Evolutionary conservation across 2,113 vertebrate genomes (phyloP).

Genomic region (Gnathonemus longibarbis): DNA sequence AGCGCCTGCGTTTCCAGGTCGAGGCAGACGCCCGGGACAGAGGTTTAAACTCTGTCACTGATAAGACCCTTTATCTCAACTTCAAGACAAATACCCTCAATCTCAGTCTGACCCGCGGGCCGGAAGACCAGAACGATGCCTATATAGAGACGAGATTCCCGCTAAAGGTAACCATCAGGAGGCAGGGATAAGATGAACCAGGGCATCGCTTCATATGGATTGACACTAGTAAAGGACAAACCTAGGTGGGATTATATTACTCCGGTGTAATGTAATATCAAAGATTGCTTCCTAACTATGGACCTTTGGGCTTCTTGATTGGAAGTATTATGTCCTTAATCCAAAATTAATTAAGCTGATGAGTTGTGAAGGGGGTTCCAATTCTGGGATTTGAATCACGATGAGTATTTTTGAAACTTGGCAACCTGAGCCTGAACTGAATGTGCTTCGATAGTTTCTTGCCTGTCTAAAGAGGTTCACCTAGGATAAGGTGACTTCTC

Average conservation of each 20-base stretch:
- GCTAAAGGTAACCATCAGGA: background rate
- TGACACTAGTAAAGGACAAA: background rate
- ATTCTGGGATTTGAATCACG: background rate
- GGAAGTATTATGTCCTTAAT: background rate
- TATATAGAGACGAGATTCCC: background rate
- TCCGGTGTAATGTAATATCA: background rate
- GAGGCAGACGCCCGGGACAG: background rate
- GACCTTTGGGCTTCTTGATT: background rate
- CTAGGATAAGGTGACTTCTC: background rate
- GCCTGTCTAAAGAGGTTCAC: background rate
- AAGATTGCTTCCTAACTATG: background rate
- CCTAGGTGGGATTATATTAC: background rate
- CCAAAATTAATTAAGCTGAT: background rate
- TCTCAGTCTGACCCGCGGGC: background rate
- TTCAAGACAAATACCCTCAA: background rate
- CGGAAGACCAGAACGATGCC: background rate
- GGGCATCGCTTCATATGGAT: background rate
- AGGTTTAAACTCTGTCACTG: background rate
- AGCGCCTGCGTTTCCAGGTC: background rate
- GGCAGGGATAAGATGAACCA: background rate
- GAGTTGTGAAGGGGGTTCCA: background rate
- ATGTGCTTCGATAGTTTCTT: background rate
- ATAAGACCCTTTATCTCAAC: constrained; percentile 1
- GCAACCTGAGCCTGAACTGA: background rate
- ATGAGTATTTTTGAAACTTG: background rate